phyloP scores from a whole-genome alignment of 1,140 invertebrate species.

The Ectropis grisescens region DNA sequence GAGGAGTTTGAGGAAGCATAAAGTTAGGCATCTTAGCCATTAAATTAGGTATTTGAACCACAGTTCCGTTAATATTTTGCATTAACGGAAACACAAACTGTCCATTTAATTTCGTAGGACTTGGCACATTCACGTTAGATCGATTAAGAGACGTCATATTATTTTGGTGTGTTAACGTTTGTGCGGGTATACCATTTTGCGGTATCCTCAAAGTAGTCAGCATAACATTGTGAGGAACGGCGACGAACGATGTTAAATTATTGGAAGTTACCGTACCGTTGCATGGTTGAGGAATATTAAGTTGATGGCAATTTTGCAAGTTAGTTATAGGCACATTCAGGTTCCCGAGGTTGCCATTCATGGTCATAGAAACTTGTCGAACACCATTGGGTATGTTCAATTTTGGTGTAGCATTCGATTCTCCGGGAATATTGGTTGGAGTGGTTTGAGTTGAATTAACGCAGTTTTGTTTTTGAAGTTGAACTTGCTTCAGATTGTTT shows the following conservation, averaged over 20 bases:
- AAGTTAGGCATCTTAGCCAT: constrained; percentile 65
- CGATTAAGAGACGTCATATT: constrained; percentile 47
- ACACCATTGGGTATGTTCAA: constrained; percentile 54
- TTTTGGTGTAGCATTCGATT: constrained; percentile 40
- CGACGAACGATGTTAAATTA: constrained; percentile 50
- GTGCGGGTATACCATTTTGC: constrained; percentile 48
- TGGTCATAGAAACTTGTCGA: constrained; percentile 46
- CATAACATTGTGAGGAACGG: constrained; percentile 64
- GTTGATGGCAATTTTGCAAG: constrained; percentile 53
- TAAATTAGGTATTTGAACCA: constrained; percentile 65
- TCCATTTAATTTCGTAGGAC: constrained; percentile 60
- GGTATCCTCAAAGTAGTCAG: constrained; percentile 67
- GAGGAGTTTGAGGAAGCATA: constrained; percentile 50
- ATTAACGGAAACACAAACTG: constrained; percentile 63
- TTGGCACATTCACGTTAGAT: constrained; percentile 54
- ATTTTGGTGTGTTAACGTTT: constrained; percentile 41
- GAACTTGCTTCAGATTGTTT: constrained; percentile 58
- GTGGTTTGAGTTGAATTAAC: constrained; percentile 30
- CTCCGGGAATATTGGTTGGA: constrained; percentile 20
- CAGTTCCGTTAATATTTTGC: constrained; percentile 64
- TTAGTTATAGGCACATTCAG: constrained; percentile 51
- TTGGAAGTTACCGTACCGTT: constrained; percentile 46
- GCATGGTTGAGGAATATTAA: constrained; percentile 47
- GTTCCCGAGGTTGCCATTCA: constrained; percentile 43
- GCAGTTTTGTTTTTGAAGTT: constrained; percentile 56